A percentile compares a stretch with the other conserved stretches of the same genome.
Conservation (phyloP, 2,888 invertebrate species). For the Philopedon plagiatum region DNA sequence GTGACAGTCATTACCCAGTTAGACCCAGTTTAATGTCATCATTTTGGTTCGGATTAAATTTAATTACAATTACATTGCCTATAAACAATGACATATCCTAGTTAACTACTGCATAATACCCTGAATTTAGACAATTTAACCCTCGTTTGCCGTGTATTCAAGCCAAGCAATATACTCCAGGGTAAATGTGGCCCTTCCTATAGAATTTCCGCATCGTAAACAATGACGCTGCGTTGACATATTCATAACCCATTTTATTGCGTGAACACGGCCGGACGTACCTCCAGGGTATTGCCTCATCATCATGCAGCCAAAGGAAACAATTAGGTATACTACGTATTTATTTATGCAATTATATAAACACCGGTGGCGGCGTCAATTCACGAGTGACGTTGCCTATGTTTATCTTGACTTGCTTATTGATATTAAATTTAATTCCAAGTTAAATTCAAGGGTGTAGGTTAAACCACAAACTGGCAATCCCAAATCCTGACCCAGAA, state of each 20-base stretch:
- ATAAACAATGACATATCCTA: conserved; percentile 40
- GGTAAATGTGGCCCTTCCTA: conserved; percentile 41
- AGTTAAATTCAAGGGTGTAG: background rate
- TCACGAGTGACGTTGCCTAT: background rate
- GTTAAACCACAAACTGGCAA: too few species aligned
- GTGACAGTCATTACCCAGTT: background rate
- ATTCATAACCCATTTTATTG: conserved; percentile 49
- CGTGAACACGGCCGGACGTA: conserved; percentile 38
- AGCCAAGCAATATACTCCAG: conserved; percentile 43
- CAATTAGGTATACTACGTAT: conserved; percentile 45
- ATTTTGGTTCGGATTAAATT: conserved; percentile 22
- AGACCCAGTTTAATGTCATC: background rate
- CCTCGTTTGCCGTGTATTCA: conserved; percentile 46
- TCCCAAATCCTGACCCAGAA: too few species aligned
- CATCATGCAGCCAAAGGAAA: conserved; percentile 47
- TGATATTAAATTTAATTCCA: background rate
- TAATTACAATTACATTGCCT: conserved; percentile 37
- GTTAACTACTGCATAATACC: conserved; percentile 41
- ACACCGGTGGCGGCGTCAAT: conserved; percentile 16
- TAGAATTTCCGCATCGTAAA: conserved; percentile 41
- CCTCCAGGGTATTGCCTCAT: conserved; percentile 42
- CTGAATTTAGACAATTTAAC: conserved; percentile 47
- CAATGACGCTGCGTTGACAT: conserved; percentile 49
- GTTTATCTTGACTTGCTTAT: background rate
- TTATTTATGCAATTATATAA: conserved; percentile 49